A percentile compares a stretch with the other conserved stretches of the same genome.
These are phyloP conservation scores for Gymnocypris eckloni DNA, from an alignment of 2,797 vertebrate genomes.

Conservation along the genomic window DNA sequence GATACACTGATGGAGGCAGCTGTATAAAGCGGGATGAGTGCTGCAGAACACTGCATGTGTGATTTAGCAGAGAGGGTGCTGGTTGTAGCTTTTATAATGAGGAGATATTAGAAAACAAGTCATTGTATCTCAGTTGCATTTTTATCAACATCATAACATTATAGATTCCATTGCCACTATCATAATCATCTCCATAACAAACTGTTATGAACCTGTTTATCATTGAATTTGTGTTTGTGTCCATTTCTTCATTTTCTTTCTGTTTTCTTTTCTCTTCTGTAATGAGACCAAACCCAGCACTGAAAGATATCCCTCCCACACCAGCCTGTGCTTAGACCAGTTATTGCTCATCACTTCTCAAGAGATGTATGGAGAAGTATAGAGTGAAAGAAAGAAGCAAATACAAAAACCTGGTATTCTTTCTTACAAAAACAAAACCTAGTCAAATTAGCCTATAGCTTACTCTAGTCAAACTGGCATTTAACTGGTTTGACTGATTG, in stretches of 20 bases:
- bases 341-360: constrained; percentile 42
- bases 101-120: constrained; percentile 69
- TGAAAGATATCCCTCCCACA: constrained; percentile 23
- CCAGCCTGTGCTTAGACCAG: constrained; percentile 11
- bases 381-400: background rate
- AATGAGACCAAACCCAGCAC: constrained; percentile 60
- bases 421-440: background rate
- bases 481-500: background rate
- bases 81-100: constrained; percentile 57
- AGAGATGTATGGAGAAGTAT: constrained; percentile 19
- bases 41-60: background rate
- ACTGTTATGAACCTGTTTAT: background rate
- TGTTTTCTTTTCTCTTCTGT: constrained; percentile 32
- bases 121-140: background rate
- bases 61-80: constrained; percentile 40
- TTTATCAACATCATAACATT: constrained; percentile 37
- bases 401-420: constrained; percentile 1
- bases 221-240: constrained; percentile 6
- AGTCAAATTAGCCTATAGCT: background rate
- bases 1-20: background rate
- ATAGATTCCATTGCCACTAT: background rate
- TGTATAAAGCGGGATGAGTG: background rate
- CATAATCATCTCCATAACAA: constrained; percentile 21
- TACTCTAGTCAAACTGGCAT: background rate
- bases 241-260: constrained; percentile 41